Base-by-base conservation (phyloP, 2,113 vertebrate species). In the Zootoca vivipara region DNA sequence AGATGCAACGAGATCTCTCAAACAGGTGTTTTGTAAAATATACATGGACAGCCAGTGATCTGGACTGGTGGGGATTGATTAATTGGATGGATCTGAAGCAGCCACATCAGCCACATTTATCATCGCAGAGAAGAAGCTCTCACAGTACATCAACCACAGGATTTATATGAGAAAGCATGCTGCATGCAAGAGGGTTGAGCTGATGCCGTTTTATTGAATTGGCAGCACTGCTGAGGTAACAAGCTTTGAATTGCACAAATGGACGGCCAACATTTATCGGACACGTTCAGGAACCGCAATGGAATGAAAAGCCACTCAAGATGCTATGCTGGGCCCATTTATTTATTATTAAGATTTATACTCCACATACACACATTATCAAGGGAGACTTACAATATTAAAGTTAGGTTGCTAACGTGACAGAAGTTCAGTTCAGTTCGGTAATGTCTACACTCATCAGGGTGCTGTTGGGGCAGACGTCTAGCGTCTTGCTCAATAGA, bases 271-370 rank as follows among this genome's bases (percentile, higher is more conserved):
- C 86, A 70, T 24, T 75, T 78, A 20, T 74, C 69, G 69, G 69
- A 22, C 5, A 56, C 85, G 26, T 75, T 83, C 72, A 16, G 42
- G 6, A 22, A 42, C 65, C 83, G 24, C 52, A 85, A 73, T 52
- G 92, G 13, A 5, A 72, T 22, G 83, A 88, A 46, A 30, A 75
- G 10, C 1, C 42, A 82, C 85, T 46, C 77, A 83, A 88, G 67
- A 13, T 70, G 85, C n/a, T 26, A 7, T 87, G 33, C 28, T 67
- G 40, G 15, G 88, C 18, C 56, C 56, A 64, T 78, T 84, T 56
- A 72, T 82, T 83, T 85, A 69, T 69, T 69, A 69, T 69, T 9
- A 28, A 12, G 28, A 26, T 78, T 78, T 42, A 78, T 78, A 26
- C 40, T 46, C 8, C 24, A 7, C 4, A n/a, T n/a, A 24, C 26